Base-by-base conservation (phyloP, 2,888 invertebrate genomes). In the Chloroclysta siterata region DNA sequence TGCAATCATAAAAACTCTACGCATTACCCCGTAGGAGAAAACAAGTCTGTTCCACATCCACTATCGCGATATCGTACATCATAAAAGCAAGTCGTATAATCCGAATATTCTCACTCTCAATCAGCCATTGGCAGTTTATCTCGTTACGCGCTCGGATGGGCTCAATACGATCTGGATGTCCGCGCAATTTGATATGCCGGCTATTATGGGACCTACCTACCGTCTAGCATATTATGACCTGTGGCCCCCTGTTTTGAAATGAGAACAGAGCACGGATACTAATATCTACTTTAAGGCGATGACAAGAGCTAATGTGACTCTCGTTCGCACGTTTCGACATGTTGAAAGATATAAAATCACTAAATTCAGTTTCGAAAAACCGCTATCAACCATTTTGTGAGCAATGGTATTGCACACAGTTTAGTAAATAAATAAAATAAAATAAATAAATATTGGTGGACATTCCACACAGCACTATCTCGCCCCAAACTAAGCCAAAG, bases 101-200 rank as follows among this genome's bases (percentile, higher is more conserved):
- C 61, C 62, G 66, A 60, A 69, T 68, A 65, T 70, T 68, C 69
- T 68, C 66, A 58, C 65, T 66, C 54, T 65, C 65, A 68, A 68
- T 72, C 70, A 64, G 48, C 53, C 53, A 64, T 64, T 55, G 56
- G 59, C 69, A 68, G 68, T 71, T 72, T 73, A 72, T 73, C 66
- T 70, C 63, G 72, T 75, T 76, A 68, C 70, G 55, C 71, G 64
- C 62, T 74, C 62, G 73, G 68, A 60, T 75, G 65, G 50, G 46
- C 60, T 51, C 65, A 70, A 41, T 70, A 67, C 67, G 68, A 70
- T 68, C 66, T 67, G 63, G 47, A 72, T 71, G 51, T 70, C 53
- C 67, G 66, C 65, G 65, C 72, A 72, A 77, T 75, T 76, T 75
- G 63, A 72, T 68, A 64, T 60, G 56, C 15, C 59, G 57, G 59